Evolutionary conservation across 2,797 vertebrate genomes (phyloP).

Genomic region (Anguilla marmorata): DNA sequence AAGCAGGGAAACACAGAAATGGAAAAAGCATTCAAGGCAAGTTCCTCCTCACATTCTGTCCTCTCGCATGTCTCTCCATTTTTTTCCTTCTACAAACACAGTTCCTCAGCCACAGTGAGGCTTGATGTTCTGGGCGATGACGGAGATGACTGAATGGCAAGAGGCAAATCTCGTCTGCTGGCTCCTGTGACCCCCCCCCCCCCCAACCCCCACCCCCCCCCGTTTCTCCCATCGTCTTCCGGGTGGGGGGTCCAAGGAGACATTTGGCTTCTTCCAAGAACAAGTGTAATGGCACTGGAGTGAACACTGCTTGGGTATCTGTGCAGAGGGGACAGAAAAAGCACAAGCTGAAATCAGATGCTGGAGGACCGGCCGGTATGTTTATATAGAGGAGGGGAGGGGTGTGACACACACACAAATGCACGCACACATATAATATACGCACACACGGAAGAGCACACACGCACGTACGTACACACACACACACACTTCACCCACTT

Average conservation of each 20-base stretch:
- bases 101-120: constrained; percentile 11
- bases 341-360: neutral
- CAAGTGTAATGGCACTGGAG: constrained; percentile 70
- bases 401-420: neutral
- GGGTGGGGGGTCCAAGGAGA: constrained; percentile 38
- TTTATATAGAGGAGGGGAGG: neutral
- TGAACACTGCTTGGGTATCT: constrained; percentile 68
- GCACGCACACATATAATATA: no score
- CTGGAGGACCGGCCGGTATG: neutral
- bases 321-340: constrained; percentile 41
- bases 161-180: constrained; percentile 33
- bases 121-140: constrained; percentile 49
- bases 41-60: neutral
- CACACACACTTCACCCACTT: neutral
- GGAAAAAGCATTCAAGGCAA: neutral
- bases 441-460: no score
- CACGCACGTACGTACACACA: neutral
- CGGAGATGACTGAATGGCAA: constrained; percentile 52
- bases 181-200: neutral
- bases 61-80: neutral
- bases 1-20: neutral
- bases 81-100: neutral
- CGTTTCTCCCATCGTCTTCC: constrained; percentile 43
- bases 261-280: constrained; percentile 58
- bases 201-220: no score